A percentile compares a stretch with the other conserved stretches of the same genome.
Evolutionary conservation across 2,797 vertebrate genomes (phyloP).

Genomic region (Danio tinwini): DNA sequence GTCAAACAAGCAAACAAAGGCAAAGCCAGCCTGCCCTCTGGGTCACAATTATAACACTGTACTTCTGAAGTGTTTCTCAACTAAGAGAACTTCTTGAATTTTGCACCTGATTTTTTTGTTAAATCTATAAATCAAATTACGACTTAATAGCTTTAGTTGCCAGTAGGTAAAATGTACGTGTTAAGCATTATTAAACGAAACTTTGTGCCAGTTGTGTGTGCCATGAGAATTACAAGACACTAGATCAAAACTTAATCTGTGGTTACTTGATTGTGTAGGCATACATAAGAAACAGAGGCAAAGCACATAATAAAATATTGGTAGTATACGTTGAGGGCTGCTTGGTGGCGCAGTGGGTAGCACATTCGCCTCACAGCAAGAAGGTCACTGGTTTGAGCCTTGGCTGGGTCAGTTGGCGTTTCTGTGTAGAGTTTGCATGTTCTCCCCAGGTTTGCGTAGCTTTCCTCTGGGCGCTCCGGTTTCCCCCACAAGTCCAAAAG

Average conservation of each 20-base stretch:
- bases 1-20: slow-evolving; percentile 48
- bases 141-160: not conserved
- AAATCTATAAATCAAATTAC: not conserved
- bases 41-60: slow-evolving; percentile 65
- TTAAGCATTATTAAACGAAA: not conserved
- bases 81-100: not conserved
- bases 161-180: not conserved
- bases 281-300: not conserved
- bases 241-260: not conserved
- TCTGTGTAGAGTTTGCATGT: too few relatives aligned
- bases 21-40: slow-evolving; percentile 81
- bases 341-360: too few relatives aligned
- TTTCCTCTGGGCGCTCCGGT: too few relatives aligned
- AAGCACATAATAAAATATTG: not conserved
- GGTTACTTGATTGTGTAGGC: too few relatives aligned
- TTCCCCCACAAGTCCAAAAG: too few relatives aligned
- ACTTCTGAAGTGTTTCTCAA: not conserved
- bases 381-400: too few relatives aligned
- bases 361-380: too few relatives aligned
- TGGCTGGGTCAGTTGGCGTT: too few relatives aligned
- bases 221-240: not conserved
- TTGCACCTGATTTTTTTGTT: not conserved
- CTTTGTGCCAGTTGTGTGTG: not conserved
- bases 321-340: not conserved
- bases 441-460: too few relatives aligned